Percentiles rank a stretch among this genome's conserved stretches.
Evolutionary conservation across 2,113 vertebrate species (phyloP).

Genomic region (Eudyptes chrysolophus): DNA sequence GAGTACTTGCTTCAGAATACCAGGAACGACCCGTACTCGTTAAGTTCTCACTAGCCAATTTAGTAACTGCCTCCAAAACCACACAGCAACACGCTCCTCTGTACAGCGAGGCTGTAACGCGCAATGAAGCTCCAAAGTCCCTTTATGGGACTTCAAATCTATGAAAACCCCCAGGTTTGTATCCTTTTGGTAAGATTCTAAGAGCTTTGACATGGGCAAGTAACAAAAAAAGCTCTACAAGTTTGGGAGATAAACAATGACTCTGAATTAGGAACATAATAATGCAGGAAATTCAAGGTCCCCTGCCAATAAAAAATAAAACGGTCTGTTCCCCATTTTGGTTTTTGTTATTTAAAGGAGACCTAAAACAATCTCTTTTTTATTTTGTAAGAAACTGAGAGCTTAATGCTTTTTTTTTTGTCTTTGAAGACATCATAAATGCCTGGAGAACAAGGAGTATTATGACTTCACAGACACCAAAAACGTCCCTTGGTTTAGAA

Average conservation of each 20-base stretch:
- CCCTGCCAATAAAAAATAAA: not conserved
- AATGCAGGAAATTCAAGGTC: not conserved
- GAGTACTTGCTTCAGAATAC: not conserved
- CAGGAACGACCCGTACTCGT: not conserved
- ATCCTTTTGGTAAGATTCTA: not conserved
- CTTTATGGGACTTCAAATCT: not conserved
- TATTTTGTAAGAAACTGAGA: not conserved
- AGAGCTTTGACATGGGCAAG: not conserved
- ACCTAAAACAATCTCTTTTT: not conserved
- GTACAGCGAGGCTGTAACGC: rapidly evolving
- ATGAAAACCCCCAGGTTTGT: rapidly evolving
- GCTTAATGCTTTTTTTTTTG: not conserved
- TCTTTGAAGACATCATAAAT: not conserved
- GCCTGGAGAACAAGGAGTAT: not conserved
- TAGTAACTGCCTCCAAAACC: not conserved
- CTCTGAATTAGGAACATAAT: not conserved
- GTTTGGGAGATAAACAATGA: not conserved
- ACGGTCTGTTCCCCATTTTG: not conserved
- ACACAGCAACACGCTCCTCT: not conserved
- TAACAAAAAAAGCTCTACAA: not conserved
- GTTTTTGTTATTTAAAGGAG: not conserved
- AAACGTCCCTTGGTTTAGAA: not conserved
- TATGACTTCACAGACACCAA: not conserved
- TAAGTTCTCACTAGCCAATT: not conserved
- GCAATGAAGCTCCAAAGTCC: not conserved